phyloP scores from a whole-genome alignment of 2,797 vertebrate genomes.

The Arctocebus calabarensis region DNA sequence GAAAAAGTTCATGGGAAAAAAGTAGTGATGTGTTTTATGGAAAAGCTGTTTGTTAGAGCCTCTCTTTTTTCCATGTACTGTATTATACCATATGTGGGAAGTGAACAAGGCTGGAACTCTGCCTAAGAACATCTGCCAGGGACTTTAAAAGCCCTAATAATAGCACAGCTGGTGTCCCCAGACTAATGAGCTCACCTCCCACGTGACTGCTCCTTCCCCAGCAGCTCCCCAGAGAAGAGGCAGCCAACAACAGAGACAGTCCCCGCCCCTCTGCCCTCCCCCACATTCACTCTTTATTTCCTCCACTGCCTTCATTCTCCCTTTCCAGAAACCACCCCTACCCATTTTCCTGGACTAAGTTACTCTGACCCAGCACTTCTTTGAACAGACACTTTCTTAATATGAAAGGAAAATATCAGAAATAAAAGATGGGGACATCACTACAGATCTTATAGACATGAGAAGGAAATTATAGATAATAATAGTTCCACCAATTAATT shows the following conservation, averaged over 20 bases:
- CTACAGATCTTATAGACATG: not conserved
- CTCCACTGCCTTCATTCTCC: not conserved
- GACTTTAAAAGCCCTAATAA: slow-evolving; percentile 86
- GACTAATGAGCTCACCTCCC: slow-evolving; percentile 85
- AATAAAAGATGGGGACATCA: not conserved
- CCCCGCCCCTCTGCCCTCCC: not conserved
- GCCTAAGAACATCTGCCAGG: slow-evolving; percentile 86
- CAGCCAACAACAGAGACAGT: not conserved
- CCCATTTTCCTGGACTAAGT: not conserved
- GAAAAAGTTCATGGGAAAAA: not conserved
- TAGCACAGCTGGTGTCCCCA: slow-evolving; percentile 88
- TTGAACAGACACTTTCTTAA: not conserved
- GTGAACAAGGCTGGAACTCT: slow-evolving; percentile 76
- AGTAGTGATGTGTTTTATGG: not conserved
- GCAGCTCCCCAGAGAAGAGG: not conserved
- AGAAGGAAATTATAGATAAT: not conserved
- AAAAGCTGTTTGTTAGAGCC: slow-evolving; percentile 63
- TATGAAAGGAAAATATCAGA: not conserved
- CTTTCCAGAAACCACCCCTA: not conserved
- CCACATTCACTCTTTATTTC: not conserved
- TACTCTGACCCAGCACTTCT: not conserved
- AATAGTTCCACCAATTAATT: not conserved
- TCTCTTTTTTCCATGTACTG: slow-evolving; percentile 73
- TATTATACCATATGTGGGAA: slow-evolving; percentile 80
- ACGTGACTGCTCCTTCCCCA: slow-evolving; percentile 63